Percentiles rank a stretch among this genome's conserved stretches.
These are phyloP conservation scores for Semotilus atromaculatus DNA, from an alignment of 2,797 vertebrate species.

Conservation along the genomic window DNA sequence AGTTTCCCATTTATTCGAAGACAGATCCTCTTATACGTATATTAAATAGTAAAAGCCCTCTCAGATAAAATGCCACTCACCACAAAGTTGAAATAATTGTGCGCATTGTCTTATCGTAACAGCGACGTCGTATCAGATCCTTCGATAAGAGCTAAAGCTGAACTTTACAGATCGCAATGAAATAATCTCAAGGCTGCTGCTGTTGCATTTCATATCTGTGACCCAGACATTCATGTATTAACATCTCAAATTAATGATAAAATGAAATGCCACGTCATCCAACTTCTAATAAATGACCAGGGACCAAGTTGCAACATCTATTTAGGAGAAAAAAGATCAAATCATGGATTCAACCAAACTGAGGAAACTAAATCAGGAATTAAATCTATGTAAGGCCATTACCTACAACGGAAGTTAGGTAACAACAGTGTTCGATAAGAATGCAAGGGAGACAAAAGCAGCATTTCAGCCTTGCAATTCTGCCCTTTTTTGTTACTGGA, in stretches of 20 bases:
- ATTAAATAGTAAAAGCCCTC: constrained; percentile 31
- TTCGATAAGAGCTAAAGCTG: background rate
- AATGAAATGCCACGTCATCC: background rate
- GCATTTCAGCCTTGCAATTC: constrained; percentile 15
- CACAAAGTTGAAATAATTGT: constrained; percentile 33
- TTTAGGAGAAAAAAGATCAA: background rate
- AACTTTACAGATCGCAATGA: background rate
- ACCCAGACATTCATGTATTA: background rate
- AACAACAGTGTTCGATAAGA: constrained; percentile 37
- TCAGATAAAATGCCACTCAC: constrained; percentile 29
- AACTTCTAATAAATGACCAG: background rate
- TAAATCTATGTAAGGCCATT: constrained; percentile 26
- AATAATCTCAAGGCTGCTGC: background rate
- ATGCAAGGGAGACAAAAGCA: constrained; percentile 16
- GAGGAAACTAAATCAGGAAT: background rate
- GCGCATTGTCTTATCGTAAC: constrained; percentile 24
- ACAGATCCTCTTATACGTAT: background rate
- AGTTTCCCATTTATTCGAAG: background rate
- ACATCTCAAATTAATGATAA: background rate
- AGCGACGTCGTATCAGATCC: constrained; percentile 2
- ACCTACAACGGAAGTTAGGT: constrained; percentile 16
- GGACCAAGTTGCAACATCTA: background rate
- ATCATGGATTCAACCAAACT: background rate
- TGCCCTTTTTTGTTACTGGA: constrained; percentile 21
- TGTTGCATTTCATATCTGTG: background rate